phyloP scores from a whole-genome alignment of 2,797 vertebrate genomes.

The Helarctos malayanus region DNA sequence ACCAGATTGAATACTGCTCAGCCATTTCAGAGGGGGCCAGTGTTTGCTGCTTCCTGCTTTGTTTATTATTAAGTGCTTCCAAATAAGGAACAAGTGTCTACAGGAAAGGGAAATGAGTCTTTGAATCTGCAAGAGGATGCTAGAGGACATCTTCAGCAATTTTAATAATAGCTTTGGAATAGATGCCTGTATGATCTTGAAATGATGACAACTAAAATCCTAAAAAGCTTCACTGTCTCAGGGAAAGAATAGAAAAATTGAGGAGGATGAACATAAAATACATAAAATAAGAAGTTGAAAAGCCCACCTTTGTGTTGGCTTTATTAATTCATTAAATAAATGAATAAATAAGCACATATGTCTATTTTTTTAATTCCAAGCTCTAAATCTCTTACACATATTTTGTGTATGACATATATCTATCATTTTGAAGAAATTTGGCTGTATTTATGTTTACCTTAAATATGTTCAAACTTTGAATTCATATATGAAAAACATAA shows the following conservation, averaged over 20 bases:
- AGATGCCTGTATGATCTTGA: constrained; percentile 91
- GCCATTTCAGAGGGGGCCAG: constrained; percentile 79
- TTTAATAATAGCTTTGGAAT: constrained; percentile 93
- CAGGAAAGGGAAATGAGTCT: constrained; percentile 89
- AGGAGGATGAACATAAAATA: not conserved
- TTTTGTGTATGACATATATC: not conserved
- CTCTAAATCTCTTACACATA: not conserved
- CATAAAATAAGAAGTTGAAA: not conserved
- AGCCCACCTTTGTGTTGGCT: not conserved
- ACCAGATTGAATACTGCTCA: constrained; percentile 71
- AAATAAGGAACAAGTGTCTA: constrained; percentile 79
- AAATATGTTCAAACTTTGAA: constrained; percentile 18
- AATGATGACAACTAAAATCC: constrained; percentile 91
- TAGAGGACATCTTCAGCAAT: constrained; percentile 93
- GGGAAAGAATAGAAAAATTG: constrained; percentile 57
- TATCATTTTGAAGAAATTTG: not conserved
- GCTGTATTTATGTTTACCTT: not conserved
- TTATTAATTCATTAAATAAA: constrained; percentile 6
- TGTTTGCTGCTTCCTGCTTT: constrained; percentile 81
- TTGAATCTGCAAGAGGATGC: constrained; percentile 90
- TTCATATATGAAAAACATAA: not conserved
- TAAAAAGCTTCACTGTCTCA: constrained; percentile 80
- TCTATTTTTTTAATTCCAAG: not conserved
- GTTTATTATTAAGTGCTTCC: constrained; percentile 84
- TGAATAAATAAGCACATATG: not conserved